phyloP scores from a whole-genome alignment of 2,113 vertebrate genomes.

The Xenopus laevis region DNA sequence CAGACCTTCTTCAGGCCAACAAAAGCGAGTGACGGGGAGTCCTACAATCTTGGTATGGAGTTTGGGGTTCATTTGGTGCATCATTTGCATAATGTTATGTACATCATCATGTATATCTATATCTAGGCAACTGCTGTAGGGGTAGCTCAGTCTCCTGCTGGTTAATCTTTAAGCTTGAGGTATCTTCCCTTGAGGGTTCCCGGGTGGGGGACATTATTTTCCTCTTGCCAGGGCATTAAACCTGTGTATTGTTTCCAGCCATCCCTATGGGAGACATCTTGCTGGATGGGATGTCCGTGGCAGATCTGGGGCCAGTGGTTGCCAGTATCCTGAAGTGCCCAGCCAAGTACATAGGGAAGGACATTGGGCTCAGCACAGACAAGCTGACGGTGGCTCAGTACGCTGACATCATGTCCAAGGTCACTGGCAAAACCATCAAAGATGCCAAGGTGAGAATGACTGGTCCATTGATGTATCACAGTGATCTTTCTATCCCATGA shows the following conservation, averaged over 20 bases:
- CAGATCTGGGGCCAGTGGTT: conserved; percentile 58
- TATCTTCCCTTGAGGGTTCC: no score
- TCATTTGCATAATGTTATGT: no score
- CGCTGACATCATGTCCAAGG: conserved; percentile 49
- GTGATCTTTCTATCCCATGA: no score
- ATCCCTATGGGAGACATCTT: conserved; percentile 58
- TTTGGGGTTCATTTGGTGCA: not conserved
- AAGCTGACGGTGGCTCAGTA: conserved; percentile 57
- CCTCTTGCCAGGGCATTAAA: no score
- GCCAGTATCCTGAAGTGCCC: conserved; percentile 59
- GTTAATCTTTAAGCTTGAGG: no score
- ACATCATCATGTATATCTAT: no score
- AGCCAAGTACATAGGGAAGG: conserved; percentile 38
- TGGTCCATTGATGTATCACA: not conserved
- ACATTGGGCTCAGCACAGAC: conserved; percentile 57
- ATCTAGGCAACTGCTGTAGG: no score
- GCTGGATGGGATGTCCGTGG: conserved; percentile 59
- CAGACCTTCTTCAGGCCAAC: conserved; percentile 55
- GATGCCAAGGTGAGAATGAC: conserved; percentile 56
- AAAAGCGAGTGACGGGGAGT: conserved; percentile 48
- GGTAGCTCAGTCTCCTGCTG: no score
- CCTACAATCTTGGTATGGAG: conserved; percentile 55
- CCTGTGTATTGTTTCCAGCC: conserved; percentile 48
- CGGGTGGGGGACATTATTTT: no score
- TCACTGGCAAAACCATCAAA: conserved; percentile 43